phyloP scores from a whole-genome alignment of 2,113 vertebrate species.

The Semnornis frantzii region DNA sequence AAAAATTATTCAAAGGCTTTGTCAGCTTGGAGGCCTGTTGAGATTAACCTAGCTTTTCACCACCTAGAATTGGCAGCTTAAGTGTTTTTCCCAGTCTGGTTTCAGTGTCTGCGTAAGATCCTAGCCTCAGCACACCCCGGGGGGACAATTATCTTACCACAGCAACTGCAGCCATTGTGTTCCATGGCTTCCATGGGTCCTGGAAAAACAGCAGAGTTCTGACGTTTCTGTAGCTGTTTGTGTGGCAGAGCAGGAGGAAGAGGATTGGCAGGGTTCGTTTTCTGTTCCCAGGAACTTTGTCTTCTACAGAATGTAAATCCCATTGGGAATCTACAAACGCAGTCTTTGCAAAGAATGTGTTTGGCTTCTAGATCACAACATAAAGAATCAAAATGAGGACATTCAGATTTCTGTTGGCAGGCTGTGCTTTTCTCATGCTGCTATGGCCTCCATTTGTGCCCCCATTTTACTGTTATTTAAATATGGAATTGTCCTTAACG shows the following conservation, averaged over 20 bases:
- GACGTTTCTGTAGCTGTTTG: slow-evolving; percentile 32
- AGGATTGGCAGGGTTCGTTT: neutral
- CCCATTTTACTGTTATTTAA: slow-evolving; percentile 35
- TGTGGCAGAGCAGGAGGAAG: neutral
- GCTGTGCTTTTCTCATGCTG: neutral
- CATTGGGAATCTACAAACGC: slow-evolving; percentile 6
- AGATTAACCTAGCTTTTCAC: too few species aligned
- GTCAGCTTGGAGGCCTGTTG: too few species aligned
- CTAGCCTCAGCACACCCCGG: slow-evolving; percentile 13
- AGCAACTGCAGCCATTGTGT: slow-evolving; percentile 52
- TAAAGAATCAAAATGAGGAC: slow-evolving; percentile 46
- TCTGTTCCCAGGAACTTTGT: neutral
- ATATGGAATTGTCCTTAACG: neutral
- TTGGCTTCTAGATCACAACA: slow-evolving; percentile 12
- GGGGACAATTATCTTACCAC: slow-evolving; percentile 67
- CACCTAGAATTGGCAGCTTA: too few species aligned
- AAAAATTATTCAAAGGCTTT: too few species aligned
- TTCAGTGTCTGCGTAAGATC: too few species aligned
- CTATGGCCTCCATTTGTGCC: slow-evolving; percentile 6
- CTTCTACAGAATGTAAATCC: slow-evolving; percentile 1
- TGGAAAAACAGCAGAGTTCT: slow-evolving; percentile 49
- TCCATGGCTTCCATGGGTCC: slow-evolving; percentile 54
- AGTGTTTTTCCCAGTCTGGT: too few species aligned
- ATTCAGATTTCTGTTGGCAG: slow-evolving; percentile 21
- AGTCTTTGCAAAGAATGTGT: neutral